Conservation (phyloP, 2,888 invertebrate genomes). For the Odontocolon sp. region DNA sequence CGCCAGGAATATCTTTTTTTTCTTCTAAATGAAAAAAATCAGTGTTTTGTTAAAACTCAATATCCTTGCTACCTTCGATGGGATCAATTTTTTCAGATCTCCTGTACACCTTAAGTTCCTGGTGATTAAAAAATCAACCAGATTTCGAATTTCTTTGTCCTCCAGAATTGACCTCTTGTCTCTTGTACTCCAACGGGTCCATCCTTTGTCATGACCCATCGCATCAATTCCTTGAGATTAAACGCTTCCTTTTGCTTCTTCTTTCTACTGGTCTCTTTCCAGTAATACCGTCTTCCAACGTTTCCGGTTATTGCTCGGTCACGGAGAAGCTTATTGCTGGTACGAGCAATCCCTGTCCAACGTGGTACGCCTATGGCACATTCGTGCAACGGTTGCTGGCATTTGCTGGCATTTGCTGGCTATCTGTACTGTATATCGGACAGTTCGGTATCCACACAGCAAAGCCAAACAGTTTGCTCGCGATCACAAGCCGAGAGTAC, state of each 20-base stretch:
- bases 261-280: slow-evolving; percentile 29
- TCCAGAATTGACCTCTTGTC: neutral
- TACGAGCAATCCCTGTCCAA: slow-evolving; percentile 25
- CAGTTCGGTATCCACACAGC: neutral
- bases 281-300: slow-evolving; percentile 28
- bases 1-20: too few relatives aligned
- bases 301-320: slow-evolving; percentile 63
- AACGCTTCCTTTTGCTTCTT: slow-evolving; percentile 28
- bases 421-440: slow-evolving; percentile 1
- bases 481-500: slow-evolving; percentile 25
- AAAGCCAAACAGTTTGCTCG: slow-evolving; percentile 44
- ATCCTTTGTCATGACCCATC: slow-evolving; percentile 34
- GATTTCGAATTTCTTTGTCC: slow-evolving; percentile 1
- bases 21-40: too few relatives aligned
- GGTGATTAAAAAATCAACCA: neutral
- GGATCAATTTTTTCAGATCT: too few relatives aligned
- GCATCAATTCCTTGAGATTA: slow-evolving; percentile 53
- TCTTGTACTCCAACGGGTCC: slow-evolving; percentile 9
- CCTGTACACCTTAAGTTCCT: too few relatives aligned
- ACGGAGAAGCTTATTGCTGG: slow-evolving; percentile 61
- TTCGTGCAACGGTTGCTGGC: slow-evolving; percentile 15
- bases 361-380: slow-evolving; percentile 22
- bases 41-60: too few relatives aligned
- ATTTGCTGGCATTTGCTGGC: neutral
- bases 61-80: too few relatives aligned